Evolutionary conservation across 2,797 vertebrate genomes (phyloP).

Genomic region (Leontopithecus rosalia): DNA sequence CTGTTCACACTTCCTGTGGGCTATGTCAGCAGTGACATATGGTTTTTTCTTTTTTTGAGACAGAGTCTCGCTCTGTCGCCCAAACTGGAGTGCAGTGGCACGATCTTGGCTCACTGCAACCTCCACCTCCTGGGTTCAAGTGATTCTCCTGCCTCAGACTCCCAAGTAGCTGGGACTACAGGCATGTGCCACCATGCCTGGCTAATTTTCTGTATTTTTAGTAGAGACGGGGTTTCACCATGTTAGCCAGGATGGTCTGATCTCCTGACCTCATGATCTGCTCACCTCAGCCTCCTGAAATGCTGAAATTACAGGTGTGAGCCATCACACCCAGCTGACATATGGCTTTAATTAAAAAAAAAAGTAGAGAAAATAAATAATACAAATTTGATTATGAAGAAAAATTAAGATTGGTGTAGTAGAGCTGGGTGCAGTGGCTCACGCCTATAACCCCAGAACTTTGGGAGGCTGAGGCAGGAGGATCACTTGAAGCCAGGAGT

Average conservation of each 20-base stretch:
- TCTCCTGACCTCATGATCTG: not conserved
- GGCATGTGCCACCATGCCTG: not conserved
- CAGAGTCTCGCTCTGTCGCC: not conserved
- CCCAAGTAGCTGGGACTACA: not conserved
- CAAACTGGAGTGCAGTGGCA: not conserved
- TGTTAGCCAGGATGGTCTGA: not conserved
- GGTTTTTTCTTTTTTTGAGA: not conserved
- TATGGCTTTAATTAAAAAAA: constrained; percentile 50
- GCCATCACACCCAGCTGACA: not conserved
- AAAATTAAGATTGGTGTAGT: not conserved
- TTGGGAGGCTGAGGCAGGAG: not conserved
- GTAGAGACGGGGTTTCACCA: not conserved
- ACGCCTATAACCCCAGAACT: not conserved
- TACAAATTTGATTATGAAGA: constrained; percentile 54
- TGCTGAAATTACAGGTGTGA: not conserved
- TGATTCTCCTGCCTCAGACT: not conserved
- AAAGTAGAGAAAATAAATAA: constrained; percentile 49
- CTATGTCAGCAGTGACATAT: not conserved
- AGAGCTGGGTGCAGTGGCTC: not conserved
- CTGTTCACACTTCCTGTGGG: not conserved
- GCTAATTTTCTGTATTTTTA: not conserved
- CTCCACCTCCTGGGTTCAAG: not conserved
- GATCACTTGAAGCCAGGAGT: not conserved
- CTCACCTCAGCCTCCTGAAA: not conserved
- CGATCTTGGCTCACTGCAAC: not conserved